Base-by-base conservation (phyloP, 2,888 invertebrate genomes). In the Cataglyphis albicans region DNA sequence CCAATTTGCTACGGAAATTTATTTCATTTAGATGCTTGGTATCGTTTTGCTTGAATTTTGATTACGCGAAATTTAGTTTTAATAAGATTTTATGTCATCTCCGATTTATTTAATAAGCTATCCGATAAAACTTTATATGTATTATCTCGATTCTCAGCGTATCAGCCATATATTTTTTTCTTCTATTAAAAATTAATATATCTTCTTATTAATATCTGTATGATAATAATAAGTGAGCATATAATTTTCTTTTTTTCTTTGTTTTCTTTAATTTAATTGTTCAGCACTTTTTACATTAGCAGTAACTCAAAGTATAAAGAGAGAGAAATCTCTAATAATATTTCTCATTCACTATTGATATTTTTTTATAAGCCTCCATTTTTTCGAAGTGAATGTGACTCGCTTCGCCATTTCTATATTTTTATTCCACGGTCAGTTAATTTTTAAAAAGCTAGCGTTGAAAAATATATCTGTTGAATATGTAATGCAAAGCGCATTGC, bases 381-480 rank as follows among this genome's bases (percentile, higher is more conserved):
- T 32, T 32, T 52, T 15, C 41, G 10, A 59, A 41, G 1, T 12
- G 12, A 41, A 7, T 70, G 59, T 52, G 7, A 1, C n/a, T 52
- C 7, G 7, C n/a, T 29, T 5, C 21, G 10, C 32, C n/a, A 3
- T 25, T n/a, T 12, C 32, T 48, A 35, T 7, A 21, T n/a, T 32
- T 70, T 44, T 29, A 21, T 61, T 29, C 29, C 18, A 29, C 2
- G 25, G 38, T 9, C n/a, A 55, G 67, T 57, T 41, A 21, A 78
- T 68, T 41, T 70, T 70, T 10, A 21, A 18, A 44, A 78, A 59
- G 0, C 55, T 18, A 21, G 29, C 18, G 21, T 4, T 78, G 15
- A 78, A 70, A 78, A 44, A 68, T 64, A 18, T 9, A 59, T 78
- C 32, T 15, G 18, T 29, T 57, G 3, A 68, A 76, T 21, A 38